phyloP scores from a whole-genome alignment of 2,888 invertebrate species.

The Sialis lutaria region DNA sequence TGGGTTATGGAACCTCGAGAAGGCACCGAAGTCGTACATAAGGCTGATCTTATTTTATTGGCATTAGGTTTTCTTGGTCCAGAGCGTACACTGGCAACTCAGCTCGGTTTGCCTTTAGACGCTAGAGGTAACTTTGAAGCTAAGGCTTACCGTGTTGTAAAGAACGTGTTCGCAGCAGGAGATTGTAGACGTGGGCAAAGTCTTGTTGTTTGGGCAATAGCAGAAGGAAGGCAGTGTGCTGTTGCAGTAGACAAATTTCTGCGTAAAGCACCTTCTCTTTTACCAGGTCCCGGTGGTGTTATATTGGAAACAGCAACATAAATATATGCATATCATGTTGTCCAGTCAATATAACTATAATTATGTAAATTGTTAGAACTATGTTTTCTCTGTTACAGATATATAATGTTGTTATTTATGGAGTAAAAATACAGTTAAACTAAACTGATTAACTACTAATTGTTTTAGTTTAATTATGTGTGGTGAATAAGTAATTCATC shows the following conservation, averaged over 20 bases:
- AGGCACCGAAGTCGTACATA: slow-evolving; percentile 60
- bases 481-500: no score
- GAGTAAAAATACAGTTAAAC: no score
- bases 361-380: no score
- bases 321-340: not conserved
- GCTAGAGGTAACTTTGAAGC: slow-evolving; percentile 80
- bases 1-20: slow-evolving; percentile 87
- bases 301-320: slow-evolving; percentile 20
- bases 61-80: slow-evolving; percentile 99
- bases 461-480: no score
- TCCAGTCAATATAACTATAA: no score
- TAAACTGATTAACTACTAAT: no score
- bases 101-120: slow-evolving; percentile 66
- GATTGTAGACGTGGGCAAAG: slow-evolving; percentile 99
- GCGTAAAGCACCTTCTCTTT: slow-evolving; percentile 45
- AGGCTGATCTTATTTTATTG: slow-evolving; percentile 80
- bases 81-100: slow-evolving; percentile 72
- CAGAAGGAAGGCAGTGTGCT: slow-evolving; percentile 96
- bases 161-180: slow-evolving; percentile 88
- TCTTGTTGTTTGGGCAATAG: slow-evolving; percentile 95
- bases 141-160: slow-evolving; percentile 80
- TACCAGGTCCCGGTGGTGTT: slow-evolving; percentile 90
- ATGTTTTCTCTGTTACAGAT: no score
- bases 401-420: no score
- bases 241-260: slow-evolving; percentile 79